Evolutionary conservation across 2,797 vertebrate species (phyloP).

Genomic region (Sebastes hopkinsi): DNA sequence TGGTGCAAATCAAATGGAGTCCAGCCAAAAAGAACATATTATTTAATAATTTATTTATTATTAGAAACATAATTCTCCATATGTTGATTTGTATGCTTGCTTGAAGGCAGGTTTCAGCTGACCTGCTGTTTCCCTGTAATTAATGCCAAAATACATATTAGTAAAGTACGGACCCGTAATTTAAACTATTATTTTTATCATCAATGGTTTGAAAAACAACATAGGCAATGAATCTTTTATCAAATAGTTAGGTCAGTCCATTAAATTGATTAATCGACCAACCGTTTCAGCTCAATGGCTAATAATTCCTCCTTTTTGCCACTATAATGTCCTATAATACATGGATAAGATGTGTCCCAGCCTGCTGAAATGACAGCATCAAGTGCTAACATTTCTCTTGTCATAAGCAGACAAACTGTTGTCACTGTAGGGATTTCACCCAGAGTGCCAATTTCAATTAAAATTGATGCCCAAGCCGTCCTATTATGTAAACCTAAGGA

Average conservation of each 20-base stretch:
- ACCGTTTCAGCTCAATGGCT: neutral
- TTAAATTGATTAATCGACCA: neutral
- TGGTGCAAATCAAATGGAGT: no score
- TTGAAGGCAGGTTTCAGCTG: neutral
- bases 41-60: neutral
- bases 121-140: neutral
- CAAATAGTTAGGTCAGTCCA: neutral
- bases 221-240: neutral
- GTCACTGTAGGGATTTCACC: neutral
- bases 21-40: no score
- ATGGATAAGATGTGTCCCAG: neutral
- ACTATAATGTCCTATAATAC: neutral
- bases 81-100: neutral
- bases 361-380: neutral
- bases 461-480: constrained; percentile 5
- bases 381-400: neutral
- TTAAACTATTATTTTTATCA: neutral
- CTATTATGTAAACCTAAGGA: constrained; percentile 25
- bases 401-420: neutral
- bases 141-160: neutral
- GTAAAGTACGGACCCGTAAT: neutral
- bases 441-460: constrained; percentile 34
- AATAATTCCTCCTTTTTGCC: neutral
- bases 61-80: neutral
- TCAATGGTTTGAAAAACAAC: neutral